These are phyloP conservation scores for Lampris incognitus DNA, from an alignment of 2,113 vertebrate species.

Conservation along the genomic window DNA sequence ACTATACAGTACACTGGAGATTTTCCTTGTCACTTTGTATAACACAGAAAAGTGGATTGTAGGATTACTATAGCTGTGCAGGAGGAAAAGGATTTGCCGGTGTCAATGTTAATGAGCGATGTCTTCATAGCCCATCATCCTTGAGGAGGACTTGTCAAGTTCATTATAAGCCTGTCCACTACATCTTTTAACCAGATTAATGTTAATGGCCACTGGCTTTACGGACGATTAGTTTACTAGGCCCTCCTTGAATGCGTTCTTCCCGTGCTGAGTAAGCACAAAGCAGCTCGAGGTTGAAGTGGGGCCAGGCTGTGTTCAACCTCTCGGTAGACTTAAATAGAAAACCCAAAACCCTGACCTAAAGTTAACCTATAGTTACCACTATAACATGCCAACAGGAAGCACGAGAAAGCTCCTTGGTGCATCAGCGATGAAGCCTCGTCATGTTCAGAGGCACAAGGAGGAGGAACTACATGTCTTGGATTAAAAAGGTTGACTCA, in stretches of 20 bases:
- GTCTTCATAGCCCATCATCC: conserved; percentile 29
- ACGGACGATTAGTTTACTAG: conserved; percentile 47
- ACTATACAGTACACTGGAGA: neutral
- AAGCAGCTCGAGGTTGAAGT: neutral
- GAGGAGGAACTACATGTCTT: neutral
- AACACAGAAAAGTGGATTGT: neutral
- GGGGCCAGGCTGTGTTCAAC: conserved; percentile 10
- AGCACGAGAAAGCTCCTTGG: neutral
- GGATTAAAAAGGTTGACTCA: neutral
- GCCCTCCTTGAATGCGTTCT: conserved; percentile 31
- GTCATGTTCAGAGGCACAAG: neutral
- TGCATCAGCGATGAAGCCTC: conserved; percentile 9
- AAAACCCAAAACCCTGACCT: too few relatives aligned
- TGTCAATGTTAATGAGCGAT: conserved; percentile 21
- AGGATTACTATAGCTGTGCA: conserved; percentile 12
- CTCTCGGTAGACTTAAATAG: too few relatives aligned
- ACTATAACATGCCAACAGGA: conserved; percentile 15
- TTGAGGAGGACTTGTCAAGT: conserved; percentile 37
- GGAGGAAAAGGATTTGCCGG: conserved; percentile 3
- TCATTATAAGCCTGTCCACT: conserved; percentile 17
- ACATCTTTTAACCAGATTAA: conserved; percentile 67
- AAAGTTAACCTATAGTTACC: conserved; percentile 28
- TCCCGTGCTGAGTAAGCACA: conserved; percentile 44
- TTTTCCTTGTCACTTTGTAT: neutral
- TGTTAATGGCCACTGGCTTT: conserved; percentile 55